These are phyloP conservation scores for Ciconia boyciana DNA, from an alignment of 2,113 vertebrate genomes.

Conservation along the genomic window DNA sequence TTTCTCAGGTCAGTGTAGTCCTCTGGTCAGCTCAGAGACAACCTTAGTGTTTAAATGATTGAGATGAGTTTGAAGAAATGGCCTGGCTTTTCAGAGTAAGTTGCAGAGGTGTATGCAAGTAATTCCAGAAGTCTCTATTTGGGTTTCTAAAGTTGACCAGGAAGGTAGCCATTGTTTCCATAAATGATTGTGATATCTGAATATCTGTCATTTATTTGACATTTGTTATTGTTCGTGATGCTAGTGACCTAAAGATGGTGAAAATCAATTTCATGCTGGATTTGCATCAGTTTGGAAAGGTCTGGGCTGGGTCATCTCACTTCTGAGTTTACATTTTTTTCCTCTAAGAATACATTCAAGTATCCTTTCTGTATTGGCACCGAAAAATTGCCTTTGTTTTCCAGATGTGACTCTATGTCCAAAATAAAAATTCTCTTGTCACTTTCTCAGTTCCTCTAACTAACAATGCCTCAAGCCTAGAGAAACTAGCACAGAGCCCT, in stretches of 20 bases:
- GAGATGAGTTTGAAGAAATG: not conserved
- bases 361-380: not conserved
- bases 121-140: not conserved
- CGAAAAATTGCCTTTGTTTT: not conserved
- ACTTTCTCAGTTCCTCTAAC: not conserved
- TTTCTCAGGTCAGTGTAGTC: not conserved
- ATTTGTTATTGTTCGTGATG: not conserved
- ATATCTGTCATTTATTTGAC: not conserved
- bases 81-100: not conserved
- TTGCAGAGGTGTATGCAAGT: not conserved
- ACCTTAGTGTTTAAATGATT: not conserved
- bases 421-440: not conserved
- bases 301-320: not conserved
- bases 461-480: not conserved
- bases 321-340: not conserved
- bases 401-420: not conserved
- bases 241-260: not conserved
- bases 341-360: not conserved
- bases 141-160: not conserved
- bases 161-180: not conserved
- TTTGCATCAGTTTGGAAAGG: not conserved
- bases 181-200: not conserved
- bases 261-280: not conserved
- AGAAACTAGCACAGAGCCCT: not conserved
- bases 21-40: not conserved